Conservation (phyloP, 2,113 vertebrate species). For the Rhinogobius similis region DNA sequence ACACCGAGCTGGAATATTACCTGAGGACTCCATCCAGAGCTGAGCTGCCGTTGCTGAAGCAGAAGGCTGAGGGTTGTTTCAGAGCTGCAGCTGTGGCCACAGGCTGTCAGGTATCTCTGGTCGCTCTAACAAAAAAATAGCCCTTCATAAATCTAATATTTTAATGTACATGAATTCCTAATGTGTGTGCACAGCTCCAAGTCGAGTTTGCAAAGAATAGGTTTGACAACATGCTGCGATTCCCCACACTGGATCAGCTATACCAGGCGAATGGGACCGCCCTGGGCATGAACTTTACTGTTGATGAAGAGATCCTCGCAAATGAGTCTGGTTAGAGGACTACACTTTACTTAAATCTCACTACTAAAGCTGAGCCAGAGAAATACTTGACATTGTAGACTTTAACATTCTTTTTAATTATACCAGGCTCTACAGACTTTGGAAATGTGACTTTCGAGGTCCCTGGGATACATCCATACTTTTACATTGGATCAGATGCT, state of each 20-base stretch:
- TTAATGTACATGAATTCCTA: not conserved
- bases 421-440: constrained; percentile 89
- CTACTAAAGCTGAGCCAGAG: constrained; percentile 22
- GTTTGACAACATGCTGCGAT: constrained; percentile 85
- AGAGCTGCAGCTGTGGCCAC: constrained; percentile 85
- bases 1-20: constrained; percentile 85
- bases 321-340: constrained; percentile 75
- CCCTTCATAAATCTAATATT: no score
- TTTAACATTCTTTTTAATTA: constrained; percentile 7
- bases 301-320: constrained; percentile 69
- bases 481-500: constrained; percentile 85
- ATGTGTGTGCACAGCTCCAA: constrained; percentile 75
- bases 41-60: constrained; percentile 80
- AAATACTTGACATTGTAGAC: no score
- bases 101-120: constrained; percentile 82
- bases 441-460: constrained; percentile 85
- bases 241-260: constrained; percentile 74
- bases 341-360: not conserved
- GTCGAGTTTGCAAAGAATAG: constrained; percentile 75
- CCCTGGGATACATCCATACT: constrained; percentile 87
- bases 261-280: constrained; percentile 83
- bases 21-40: constrained; percentile 81
- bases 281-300: constrained; percentile 84
- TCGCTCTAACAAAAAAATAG: not conserved
- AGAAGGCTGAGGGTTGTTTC: constrained; percentile 85